Evolutionary conservation across 2,888 invertebrate species (phyloP).

Genomic region (Mythimna pallens): DNA sequence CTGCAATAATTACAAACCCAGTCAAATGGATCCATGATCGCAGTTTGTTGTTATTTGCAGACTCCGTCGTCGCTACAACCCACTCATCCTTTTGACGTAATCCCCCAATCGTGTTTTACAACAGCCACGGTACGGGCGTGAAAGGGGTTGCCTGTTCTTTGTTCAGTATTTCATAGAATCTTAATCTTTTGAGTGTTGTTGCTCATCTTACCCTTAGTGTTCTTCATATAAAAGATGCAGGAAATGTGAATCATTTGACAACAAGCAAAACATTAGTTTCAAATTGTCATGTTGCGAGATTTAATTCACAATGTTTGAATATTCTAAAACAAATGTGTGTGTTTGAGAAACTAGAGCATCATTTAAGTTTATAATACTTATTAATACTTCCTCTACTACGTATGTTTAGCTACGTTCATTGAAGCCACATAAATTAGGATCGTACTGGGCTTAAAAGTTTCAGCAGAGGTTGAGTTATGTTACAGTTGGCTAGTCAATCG

Average conservation of each 20-base stretch:
- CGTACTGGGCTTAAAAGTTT: conserved; percentile 52
- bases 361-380: conserved; percentile 20
- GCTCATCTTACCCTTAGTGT: conserved; percentile 24
- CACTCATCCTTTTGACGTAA: conserved; percentile 27
- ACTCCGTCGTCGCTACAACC: conserved; percentile 1
- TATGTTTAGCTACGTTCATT: conserved; percentile 2
- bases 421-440: conserved; percentile 59
- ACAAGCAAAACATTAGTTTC: conserved; percentile 12
- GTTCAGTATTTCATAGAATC: conserved; percentile 47
- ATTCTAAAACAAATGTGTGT: neutral
- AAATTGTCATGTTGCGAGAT: neutral
- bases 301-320: neutral
- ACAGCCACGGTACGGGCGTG: conserved; percentile 32
- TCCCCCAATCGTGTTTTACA: conserved; percentile 47
- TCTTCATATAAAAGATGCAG: conserved; percentile 20
- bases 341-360: conserved; percentile 5
- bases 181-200: conserved; percentile 44
- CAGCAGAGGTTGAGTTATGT: conserved; percentile 30
- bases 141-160: conserved; percentile 30
- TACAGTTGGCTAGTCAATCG: conserved; percentile 36
- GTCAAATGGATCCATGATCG: neutral
- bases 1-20: conserved; percentile 6
- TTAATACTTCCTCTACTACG: conserved; percentile 10
- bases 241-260: conserved; percentile 17
- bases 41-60: conserved; percentile 43